Evolutionary conservation across 2,888 invertebrate genomes (phyloP).

Genomic region (Synergus japonicus): DNA sequence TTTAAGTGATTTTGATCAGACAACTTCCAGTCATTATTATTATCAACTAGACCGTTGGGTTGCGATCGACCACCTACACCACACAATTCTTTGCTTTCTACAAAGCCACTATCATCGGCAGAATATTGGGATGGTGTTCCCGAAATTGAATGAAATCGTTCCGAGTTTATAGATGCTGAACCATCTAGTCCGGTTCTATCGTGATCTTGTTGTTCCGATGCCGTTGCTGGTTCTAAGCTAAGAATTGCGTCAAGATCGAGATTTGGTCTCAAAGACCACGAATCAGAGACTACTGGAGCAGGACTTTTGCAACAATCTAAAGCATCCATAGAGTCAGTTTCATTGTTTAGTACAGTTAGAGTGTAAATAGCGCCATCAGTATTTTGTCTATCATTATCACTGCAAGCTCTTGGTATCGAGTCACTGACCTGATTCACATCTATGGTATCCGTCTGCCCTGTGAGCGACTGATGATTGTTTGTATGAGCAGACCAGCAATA

Average conservation of each 20-base stretch:
- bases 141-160: constrained; percentile 67
- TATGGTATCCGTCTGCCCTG: constrained; percentile 5
- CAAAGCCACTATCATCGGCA: constrained; percentile 88
- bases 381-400: constrained; percentile 73
- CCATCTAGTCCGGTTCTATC: constrained; percentile 82
- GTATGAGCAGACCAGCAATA: constrained; percentile 83
- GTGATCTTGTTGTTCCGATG: constrained; percentile 75
- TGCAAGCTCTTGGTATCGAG: constrained; percentile 11
- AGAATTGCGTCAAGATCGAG: constrained; percentile 90
- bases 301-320: constrained; percentile 77
- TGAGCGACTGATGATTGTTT: constrained; percentile 68
- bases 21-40: constrained; percentile 91
- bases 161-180: constrained; percentile 69
- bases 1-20: constrained; percentile 83
- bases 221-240: constrained; percentile 81
- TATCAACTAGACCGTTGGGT: constrained; percentile 76
- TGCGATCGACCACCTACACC: constrained; percentile 52
- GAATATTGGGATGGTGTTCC: constrained; percentile 57
- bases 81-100: constrained; percentile 82
- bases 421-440: constrained; percentile 9
- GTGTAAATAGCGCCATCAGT: constrained; percentile 87
- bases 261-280: constrained; percentile 83
- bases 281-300: constrained; percentile 80
- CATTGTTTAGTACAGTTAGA: constrained; percentile 90
- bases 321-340: constrained; percentile 77